Evolutionary conservation across 2,113 vertebrate species (phyloP).

Genomic region (Gila orcuttii): DNA sequence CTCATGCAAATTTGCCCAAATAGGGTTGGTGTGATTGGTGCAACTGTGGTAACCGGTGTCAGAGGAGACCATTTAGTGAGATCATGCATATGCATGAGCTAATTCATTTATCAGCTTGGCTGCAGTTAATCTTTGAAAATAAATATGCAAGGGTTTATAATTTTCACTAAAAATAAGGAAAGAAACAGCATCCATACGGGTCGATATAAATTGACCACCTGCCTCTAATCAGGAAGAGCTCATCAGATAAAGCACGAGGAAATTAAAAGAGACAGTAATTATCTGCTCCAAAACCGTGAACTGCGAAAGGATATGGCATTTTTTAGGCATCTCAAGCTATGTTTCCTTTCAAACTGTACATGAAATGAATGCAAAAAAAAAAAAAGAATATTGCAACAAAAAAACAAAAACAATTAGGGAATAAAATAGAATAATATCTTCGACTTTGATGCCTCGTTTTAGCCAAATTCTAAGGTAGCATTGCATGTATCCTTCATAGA

Average conservation of each 20-base stretch:
- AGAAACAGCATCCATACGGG: background rate
- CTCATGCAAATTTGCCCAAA: constrained; percentile 72
- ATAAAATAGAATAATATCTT: too few relatives aligned
- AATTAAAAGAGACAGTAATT: background rate
- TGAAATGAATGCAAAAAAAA: too few relatives aligned
- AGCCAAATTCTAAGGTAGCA: too few relatives aligned
- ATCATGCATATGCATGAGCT: constrained; percentile 78
- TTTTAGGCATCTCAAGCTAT: too few relatives aligned
- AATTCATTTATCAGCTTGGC: constrained; percentile 70
- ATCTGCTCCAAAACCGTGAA: background rate
- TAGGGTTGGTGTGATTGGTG: constrained; percentile 56
- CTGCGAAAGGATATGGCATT: background rate
- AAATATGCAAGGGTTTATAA: constrained; percentile 63
- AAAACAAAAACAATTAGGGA: too few relatives aligned
- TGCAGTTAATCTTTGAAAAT: constrained; percentile 68
- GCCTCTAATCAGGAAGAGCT: constrained; percentile 48
- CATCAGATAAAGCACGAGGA: background rate
- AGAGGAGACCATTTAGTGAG: constrained; percentile 68
- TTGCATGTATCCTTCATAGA: too few relatives aligned
- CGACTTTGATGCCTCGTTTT: too few relatives aligned
- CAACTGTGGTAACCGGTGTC: constrained; percentile 70
- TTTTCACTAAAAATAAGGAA: constrained; percentile 1
- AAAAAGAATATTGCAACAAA: too few relatives aligned
- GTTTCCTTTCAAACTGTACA: too few relatives aligned
- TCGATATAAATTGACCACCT: constrained; percentile 43